Conservation (phyloP, 2,113 vertebrate species). For the Scytalopus superciliaris region DNA sequence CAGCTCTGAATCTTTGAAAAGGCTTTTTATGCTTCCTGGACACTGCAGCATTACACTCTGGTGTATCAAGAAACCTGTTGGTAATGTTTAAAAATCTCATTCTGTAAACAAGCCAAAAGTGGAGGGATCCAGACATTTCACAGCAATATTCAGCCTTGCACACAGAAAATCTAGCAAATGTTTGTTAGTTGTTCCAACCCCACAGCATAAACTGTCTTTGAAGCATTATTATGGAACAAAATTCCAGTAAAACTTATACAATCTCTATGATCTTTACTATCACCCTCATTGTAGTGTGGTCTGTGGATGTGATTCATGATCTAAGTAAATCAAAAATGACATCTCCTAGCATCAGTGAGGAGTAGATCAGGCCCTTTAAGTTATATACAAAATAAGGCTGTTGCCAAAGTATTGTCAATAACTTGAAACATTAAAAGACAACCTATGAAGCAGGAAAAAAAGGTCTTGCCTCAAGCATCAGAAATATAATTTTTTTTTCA, state of each 20-base stretch:
- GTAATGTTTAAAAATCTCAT: conserved; percentile 22
- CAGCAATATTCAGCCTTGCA: not conserved
- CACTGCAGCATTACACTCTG: not conserved
- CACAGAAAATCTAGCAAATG: not conserved
- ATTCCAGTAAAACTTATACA: not conserved
- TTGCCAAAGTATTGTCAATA: not conserved
- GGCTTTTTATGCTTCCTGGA: conserved; percentile 27
- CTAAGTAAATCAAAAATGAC: not conserved
- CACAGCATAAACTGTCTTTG: not conserved
- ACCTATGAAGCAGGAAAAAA: not conserved
- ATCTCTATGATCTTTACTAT: not conserved
- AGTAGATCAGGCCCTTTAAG: not conserved
- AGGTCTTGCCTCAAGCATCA: not conserved
- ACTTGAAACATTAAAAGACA: not conserved
- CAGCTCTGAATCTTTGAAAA: conserved; percentile 36
- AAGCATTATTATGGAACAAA: not conserved
- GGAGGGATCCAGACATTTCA: not conserved
- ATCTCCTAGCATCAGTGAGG: not conserved
- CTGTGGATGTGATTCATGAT: not conserved
- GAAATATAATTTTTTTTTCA: not conserved
- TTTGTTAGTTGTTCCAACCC: not conserved
- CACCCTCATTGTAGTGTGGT: not conserved
- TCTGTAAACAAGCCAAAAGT: conserved; percentile 30
- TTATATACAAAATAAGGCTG: not conserved
- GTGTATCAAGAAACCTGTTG: conserved; percentile 8